Conservation (phyloP, 2,888 invertebrate species). For the Drepana falcataria region DNA sequence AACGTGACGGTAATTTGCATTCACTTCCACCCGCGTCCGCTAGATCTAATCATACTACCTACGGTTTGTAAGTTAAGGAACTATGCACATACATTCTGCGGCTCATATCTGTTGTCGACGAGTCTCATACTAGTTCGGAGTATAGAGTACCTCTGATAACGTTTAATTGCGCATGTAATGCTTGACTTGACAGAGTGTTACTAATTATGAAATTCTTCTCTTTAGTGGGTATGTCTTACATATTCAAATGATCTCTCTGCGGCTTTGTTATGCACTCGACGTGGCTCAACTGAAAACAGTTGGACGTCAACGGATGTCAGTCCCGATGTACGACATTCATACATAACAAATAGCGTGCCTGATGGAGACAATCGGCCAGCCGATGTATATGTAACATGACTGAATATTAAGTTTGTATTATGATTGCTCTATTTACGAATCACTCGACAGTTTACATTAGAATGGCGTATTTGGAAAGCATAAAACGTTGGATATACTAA, state of each 20-base stretch:
- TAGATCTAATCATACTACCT: conserved; percentile 7
- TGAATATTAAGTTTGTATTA: conserved; percentile 36
- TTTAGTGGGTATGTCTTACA: conserved; percentile 36
- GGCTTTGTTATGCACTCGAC: conserved; percentile 53
- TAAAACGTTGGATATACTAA: not conserved
- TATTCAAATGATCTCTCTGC: conserved; percentile 45
- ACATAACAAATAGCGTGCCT: conserved; percentile 57
- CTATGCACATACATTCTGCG: not conserved
- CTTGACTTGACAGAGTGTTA: conserved; percentile 15
- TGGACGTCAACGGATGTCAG: conserved; percentile 63
- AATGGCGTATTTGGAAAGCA: conserved; percentile 6
- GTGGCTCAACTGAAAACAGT: conserved; percentile 63
- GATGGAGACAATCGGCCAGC: conserved; percentile 50
- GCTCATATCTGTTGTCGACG: conserved; percentile 12
- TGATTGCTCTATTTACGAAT: conserved; percentile 19
- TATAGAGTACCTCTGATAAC: not conserved
- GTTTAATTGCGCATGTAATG: not conserved
- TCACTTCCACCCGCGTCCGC: conserved; percentile 19
- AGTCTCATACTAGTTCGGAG: not conserved
- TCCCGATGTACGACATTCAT: conserved; percentile 50
- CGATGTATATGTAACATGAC: conserved; percentile 46
- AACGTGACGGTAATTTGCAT: conserved; percentile 40
- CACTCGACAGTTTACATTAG: conserved; percentile 5
- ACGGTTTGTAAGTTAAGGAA: conserved; percentile 5
- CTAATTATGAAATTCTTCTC: conserved; percentile 41